phyloP scores from a whole-genome alignment of 1,140 invertebrate species.

The Oryzaephilus surinamensis region DNA sequence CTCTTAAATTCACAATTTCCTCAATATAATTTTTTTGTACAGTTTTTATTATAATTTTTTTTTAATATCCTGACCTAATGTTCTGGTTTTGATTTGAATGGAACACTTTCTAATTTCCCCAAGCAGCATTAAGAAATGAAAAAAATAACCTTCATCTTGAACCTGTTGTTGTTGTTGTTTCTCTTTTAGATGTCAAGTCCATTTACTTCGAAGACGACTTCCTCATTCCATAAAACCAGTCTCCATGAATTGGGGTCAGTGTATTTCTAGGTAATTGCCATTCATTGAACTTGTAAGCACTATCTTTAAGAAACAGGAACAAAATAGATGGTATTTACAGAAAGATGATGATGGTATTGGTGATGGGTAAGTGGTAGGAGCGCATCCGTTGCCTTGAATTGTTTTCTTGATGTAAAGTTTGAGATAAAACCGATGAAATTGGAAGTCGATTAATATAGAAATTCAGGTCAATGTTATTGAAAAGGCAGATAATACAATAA shows the following conservation, averaged over 20 bases:
- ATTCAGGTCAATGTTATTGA: slow-evolving; percentile 26
- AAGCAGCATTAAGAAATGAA: too few species aligned
- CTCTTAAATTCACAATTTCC: too few species aligned
- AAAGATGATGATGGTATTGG: too few species aligned
- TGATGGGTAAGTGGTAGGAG: too few species aligned
- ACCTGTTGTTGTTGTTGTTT: slow-evolving; percentile 5
- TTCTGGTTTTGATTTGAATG: slow-evolving; percentile 11
- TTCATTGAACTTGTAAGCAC: slow-evolving; percentile 28
- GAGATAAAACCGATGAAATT: slow-evolving; percentile 19
- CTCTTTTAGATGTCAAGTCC: slow-evolving; percentile 7
- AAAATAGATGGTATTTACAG: slow-evolving; percentile 1
- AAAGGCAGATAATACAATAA: slow-evolving; percentile 21
- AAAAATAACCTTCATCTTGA: slow-evolving; percentile 14
- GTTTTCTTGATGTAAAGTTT: too few species aligned
- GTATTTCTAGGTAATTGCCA: slow-evolving; percentile 32
- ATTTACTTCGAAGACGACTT: slow-evolving; percentile 10
- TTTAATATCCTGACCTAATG: slow-evolving; percentile 18
- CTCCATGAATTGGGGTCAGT: slow-evolving; percentile 29
- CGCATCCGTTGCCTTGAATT: too few species aligned
- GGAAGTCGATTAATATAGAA: background rate
- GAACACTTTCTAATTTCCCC: slow-evolving; percentile 24
- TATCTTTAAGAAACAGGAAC: slow-evolving; percentile 1
- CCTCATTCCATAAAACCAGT: slow-evolving; percentile 30
- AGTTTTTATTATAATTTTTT: too few species aligned
- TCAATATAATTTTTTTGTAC: too few species aligned